These are phyloP conservation scores for Drosophila limbata DNA, from an alignment of 2,888 invertebrate genomes.

Conservation along the genomic window DNA sequence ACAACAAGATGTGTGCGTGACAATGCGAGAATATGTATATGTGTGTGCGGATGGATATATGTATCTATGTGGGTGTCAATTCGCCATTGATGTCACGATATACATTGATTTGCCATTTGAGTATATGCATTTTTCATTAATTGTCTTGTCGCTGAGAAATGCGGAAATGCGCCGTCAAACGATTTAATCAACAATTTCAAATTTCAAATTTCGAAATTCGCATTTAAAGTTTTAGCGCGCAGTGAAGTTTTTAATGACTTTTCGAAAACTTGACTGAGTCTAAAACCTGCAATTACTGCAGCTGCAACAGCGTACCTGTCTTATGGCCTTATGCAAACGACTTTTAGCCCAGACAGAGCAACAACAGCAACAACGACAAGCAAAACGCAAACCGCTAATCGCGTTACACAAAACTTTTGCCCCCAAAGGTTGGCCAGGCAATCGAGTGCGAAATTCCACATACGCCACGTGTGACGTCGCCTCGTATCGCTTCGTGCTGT, in stretches of 20 bases:
- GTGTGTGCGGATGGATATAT: conserved; percentile 14
- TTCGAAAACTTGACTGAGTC: conserved; percentile 70
- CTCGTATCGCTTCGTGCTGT: conserved; percentile 16
- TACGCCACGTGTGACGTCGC: conserved; percentile 70
- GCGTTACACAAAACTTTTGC: conserved; percentile 77
- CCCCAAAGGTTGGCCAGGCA: conserved; percentile 57
- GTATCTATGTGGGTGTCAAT: conserved; percentile 45
- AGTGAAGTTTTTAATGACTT: conserved; percentile 84
- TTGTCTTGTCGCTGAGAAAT: conserved; percentile 62
- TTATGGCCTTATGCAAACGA: conserved; percentile 40
- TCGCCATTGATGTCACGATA: conserved; percentile 83
- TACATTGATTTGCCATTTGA: conserved; percentile 82
- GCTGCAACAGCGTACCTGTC: conserved; percentile 38
- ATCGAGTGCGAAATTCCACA: conserved; percentile 82
- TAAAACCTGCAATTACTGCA: conserved; percentile 75
- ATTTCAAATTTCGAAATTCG: conserved; percentile 72
- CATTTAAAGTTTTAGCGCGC: conserved; percentile 69
- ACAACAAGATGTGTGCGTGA: conserved; percentile 57
- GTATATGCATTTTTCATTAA: conserved; percentile 83
- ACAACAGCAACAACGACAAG: conserved; percentile 42
- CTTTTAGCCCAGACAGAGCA: conserved; percentile 55
- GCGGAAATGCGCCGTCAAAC: conserved; percentile 47
- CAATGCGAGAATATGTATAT: conserved; percentile 52
- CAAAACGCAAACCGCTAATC: conserved; percentile 79
- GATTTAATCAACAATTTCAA: conserved; percentile 82